Conservation (phyloP, 2,113 vertebrate species). For the Crotalus helleri region DNA sequence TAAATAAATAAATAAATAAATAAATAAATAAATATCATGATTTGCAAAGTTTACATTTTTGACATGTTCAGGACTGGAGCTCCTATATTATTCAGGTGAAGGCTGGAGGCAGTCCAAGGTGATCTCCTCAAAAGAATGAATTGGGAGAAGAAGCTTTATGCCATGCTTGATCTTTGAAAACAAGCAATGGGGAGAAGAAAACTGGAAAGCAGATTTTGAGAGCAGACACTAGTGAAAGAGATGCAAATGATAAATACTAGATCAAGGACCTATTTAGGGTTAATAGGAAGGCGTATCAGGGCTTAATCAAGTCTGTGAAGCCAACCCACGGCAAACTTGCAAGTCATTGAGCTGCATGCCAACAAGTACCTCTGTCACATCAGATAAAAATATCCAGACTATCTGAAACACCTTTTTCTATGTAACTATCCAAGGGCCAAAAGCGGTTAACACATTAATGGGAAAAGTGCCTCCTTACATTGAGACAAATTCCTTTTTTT, state of each 20-base stretch:
- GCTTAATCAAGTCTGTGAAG: not conserved
- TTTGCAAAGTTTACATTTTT: not conserved
- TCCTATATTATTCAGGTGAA: not conserved
- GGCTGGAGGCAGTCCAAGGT: not conserved
- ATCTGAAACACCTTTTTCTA: not conserved
- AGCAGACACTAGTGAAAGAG: not conserved
- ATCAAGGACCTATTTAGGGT: not conserved
- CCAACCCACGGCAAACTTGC: not conserved
- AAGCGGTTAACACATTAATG: not conserved
- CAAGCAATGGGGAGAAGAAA: constrained; percentile 63
- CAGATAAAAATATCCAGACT: not conserved
- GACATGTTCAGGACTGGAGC: not conserved
- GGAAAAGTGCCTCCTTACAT: not conserved
- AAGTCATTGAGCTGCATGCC: not conserved
- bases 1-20: not conserved
- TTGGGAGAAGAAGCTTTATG: not conserved
- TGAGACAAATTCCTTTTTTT: not conserved
- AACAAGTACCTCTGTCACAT: not conserved
- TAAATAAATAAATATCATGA: not conserved
- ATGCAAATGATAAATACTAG: not conserved
- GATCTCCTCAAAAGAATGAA: not conserved
- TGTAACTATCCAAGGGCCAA: not conserved
- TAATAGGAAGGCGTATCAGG: not conserved
- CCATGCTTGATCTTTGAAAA: not conserved
- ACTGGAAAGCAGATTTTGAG: not conserved